A percentile compares a stretch with the other conserved stretches of the same genome.
Conservation (phyloP, 2,113 vertebrate genomes). For the Mastomys natalensis region DNA sequence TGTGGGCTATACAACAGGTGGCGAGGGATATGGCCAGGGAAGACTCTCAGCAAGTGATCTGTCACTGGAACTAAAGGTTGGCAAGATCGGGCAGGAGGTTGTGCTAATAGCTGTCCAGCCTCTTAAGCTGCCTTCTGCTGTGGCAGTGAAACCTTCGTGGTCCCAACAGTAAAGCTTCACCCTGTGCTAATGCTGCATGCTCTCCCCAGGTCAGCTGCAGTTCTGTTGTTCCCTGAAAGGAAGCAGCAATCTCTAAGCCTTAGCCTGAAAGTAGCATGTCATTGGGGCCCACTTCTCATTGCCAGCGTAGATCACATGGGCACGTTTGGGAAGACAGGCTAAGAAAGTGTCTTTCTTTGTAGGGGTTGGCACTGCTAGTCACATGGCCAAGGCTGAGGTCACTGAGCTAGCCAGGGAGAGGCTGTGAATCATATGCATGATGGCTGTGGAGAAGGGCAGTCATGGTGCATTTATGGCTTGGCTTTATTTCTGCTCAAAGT, state of each 20-base stretch:
- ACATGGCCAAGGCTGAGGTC: conserved; percentile 19
- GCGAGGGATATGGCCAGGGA: not conserved
- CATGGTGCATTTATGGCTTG: not conserved
- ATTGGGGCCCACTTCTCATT: not conserved
- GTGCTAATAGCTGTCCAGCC: not conserved
- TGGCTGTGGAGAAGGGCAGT: not conserved
- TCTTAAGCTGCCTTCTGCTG: not conserved
- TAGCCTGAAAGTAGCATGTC: not conserved
- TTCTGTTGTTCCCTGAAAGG: not conserved
- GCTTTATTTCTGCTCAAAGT: conserved; percentile 39
- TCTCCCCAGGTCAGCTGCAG: not conserved
- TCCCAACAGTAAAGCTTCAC: not conserved
- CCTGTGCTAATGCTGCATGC: not conserved
- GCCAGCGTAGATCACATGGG: not conserved
- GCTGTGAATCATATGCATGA: conserved; percentile 31
- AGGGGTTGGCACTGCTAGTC: not conserved
- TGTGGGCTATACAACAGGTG: fast-evolving
- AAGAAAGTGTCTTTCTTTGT: not conserved
- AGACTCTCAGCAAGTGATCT: not conserved
- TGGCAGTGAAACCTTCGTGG: not conserved
- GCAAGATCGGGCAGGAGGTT: not conserved
- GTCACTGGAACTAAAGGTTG: not conserved
- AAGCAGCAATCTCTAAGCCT: not conserved
- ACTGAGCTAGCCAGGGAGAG: not conserved
- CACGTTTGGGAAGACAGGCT: not conserved